Conservation (phyloP, 2,113 vertebrate species). For the Rhynchopsitta pachyrhyncha region DNA sequence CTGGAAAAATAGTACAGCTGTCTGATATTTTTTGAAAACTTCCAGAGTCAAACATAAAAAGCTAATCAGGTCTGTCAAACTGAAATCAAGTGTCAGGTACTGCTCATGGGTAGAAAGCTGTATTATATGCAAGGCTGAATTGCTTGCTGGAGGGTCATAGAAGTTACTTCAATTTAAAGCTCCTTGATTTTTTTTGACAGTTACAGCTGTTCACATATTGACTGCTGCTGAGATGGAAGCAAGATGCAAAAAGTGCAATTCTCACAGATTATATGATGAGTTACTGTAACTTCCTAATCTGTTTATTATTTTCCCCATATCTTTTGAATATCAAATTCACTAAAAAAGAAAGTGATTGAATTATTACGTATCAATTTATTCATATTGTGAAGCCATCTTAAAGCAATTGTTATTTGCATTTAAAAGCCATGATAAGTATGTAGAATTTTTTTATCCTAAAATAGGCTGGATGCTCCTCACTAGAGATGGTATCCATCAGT, state of each 20-base stretch:
- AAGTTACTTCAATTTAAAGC: background rate
- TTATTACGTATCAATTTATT: background rate
- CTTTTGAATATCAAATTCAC: background rate
- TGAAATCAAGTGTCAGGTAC: background rate
- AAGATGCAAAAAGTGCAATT: background rate
- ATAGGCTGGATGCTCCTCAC: accelerated
- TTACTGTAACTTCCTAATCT: background rate
- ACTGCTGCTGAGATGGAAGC: background rate
- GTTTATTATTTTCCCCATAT: background rate
- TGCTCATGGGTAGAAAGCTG: background rate
- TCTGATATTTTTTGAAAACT: background rate
- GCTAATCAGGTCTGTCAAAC: background rate
- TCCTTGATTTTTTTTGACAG: background rate
- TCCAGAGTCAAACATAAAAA: background rate
- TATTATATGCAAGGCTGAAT: background rate
- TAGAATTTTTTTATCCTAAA: background rate
- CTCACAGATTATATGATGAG: accelerated
- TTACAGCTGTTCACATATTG: background rate
- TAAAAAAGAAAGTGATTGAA: background rate
- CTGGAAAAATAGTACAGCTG: background rate
- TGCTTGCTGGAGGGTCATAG: background rate
- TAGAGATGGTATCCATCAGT: background rate
- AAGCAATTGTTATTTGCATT: background rate
- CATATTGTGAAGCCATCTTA: background rate
- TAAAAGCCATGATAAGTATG: background rate